Percentiles rank a stretch among this genome's conserved stretches.
Conservation (phyloP, 2,888 invertebrate genomes). For the Nipponacmea schrenckii region DNA sequence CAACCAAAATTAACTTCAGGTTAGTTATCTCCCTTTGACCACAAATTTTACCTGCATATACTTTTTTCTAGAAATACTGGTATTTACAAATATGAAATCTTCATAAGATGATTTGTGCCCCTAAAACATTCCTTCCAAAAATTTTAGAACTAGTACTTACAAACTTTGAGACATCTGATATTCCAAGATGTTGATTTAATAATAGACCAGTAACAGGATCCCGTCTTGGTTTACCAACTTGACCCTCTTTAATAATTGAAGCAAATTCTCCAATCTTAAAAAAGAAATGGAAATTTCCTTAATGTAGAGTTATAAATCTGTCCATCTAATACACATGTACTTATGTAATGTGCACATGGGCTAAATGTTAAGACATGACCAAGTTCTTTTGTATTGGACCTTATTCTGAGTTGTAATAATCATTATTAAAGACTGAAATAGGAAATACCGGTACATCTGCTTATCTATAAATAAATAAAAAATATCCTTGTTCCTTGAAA, state of each 20-base stretch:
- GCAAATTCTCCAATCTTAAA: conserved; percentile 46
- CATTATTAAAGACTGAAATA: no score
- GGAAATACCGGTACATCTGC: no score
- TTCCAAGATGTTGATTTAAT: conserved; percentile 30
- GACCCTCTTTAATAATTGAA: conserved; percentile 37
- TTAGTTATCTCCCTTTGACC: not conserved
- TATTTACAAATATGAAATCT: no score
- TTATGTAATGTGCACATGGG: not conserved
- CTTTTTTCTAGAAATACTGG: no score
- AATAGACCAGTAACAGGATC: conserved; percentile 44
- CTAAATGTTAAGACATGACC: no score
- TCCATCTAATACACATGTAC: conserved; percentile 1
- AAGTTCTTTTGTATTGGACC: no score
- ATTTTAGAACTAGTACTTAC: conserved; percentile 22
- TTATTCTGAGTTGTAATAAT: no score
- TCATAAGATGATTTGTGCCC: no score
- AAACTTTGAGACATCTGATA: conserved; percentile 29
- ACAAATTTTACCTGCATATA: not conserved
- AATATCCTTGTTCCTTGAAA: no score
- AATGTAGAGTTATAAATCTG: not conserved
- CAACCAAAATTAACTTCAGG: not conserved
- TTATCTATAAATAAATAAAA: no score
- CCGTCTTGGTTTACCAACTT: conserved; percentile 46
- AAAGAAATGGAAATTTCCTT: not conserved
- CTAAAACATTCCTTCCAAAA: no score